Conservation (phyloP, 1,140 invertebrate species). For the Chironomus tepperi region DNA sequence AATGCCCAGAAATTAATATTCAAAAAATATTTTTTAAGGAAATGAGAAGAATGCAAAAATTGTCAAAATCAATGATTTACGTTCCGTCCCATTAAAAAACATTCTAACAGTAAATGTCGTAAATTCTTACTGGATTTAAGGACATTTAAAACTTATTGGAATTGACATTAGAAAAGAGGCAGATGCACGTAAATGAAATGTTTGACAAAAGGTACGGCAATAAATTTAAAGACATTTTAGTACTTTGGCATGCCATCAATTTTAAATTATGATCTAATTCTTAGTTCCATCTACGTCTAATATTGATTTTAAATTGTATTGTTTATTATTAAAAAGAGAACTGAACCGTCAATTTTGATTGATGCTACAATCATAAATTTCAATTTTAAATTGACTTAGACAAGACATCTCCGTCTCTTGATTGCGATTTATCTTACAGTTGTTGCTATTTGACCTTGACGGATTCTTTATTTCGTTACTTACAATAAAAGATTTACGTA, state of each 20-base stretch:
- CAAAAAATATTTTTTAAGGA: not conserved
- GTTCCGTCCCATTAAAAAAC: not conserved
- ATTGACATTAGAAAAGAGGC: not conserved
- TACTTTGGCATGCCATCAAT: constrained; percentile 3
- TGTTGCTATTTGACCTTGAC: not conserved
- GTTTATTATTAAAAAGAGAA: not conserved
- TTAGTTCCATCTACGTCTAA: not conserved
- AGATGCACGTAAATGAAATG: not conserved
- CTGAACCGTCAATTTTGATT: not conserved
- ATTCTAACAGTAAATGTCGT: not conserved
- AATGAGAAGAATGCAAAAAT: not conserved
- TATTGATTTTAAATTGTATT: not conserved
- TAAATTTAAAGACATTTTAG: not conserved
- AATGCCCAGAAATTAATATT: not conserved
- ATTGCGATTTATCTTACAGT: not conserved
- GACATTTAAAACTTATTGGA: constrained; percentile 1
- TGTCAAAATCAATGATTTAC: not conserved
- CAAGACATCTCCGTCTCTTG: not conserved
- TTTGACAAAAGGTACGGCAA: not conserved
- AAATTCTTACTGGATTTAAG: not conserved
- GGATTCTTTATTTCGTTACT: not conserved
- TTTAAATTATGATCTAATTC: constrained; percentile 10
- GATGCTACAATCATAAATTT: constrained; percentile 1
- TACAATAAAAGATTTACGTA: not conserved
- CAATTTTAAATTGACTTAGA: not conserved